phyloP scores from a whole-genome alignment of 2,888 invertebrate species.

The Chrysolina americana region DNA sequence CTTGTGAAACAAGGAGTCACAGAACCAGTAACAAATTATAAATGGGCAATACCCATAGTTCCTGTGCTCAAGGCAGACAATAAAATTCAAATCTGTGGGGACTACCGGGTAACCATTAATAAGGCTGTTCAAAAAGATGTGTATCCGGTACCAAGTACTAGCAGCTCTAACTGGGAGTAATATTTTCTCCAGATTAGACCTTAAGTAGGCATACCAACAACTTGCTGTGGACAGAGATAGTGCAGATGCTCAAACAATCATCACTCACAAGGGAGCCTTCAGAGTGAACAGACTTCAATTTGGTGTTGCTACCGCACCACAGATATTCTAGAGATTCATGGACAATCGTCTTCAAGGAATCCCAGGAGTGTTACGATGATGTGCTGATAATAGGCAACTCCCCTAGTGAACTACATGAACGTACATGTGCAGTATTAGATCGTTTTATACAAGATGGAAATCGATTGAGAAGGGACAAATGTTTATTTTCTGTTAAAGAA shows the following conservation, averaged over 20 bases:
- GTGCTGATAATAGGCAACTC: conserved; percentile 24
- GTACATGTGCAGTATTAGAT: conserved; percentile 14
- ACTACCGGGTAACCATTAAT: not conserved
- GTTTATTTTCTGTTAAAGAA: conserved; percentile 13
- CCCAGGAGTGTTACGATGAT: conserved; percentile 10
- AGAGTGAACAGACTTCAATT: conserved; percentile 54
- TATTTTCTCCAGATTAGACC: conserved; percentile 63
- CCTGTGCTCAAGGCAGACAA: no score
- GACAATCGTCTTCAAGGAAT: conserved; percentile 30
- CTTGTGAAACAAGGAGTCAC: conserved; percentile 51
- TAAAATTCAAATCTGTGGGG: conserved; percentile 54
- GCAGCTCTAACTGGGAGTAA: conserved; percentile 55
- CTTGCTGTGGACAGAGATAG: conserved; percentile 59
- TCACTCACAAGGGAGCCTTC: conserved; percentile 61
- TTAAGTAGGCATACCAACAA: conserved; percentile 63
- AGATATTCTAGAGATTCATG: conserved; percentile 13
- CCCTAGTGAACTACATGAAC: conserved; percentile 3
- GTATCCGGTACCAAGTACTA: not conserved
- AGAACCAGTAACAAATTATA: conserved; percentile 39
- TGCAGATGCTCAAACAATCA: conserved; percentile 58
- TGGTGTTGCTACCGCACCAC: conserved; percentile 36
- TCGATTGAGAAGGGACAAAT: conserved; percentile 13
- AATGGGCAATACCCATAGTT: conserved; percentile 59
- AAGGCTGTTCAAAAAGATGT: not conserved
- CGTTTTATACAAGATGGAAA: not conserved